Percentiles rank a stretch among this genome's conserved stretches.
Evolutionary conservation across 2,113 vertebrate genomes (phyloP).

Genomic region (Leucoraja erinaceus): DNA sequence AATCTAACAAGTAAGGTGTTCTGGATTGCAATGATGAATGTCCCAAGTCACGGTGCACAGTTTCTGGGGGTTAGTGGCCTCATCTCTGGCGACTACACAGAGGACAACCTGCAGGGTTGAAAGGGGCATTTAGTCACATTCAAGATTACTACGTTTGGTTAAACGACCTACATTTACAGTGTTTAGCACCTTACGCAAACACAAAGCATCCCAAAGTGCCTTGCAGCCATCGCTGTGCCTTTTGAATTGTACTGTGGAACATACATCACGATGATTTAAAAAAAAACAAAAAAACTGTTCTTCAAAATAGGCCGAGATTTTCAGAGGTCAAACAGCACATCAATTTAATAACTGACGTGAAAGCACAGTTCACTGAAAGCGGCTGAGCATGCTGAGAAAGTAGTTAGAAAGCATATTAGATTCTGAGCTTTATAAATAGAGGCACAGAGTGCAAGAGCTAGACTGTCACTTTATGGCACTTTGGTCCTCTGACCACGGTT

Average conservation of each 20-base stretch:
- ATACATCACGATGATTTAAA: background rate
- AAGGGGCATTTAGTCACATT: background rate
- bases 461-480: too few relatives aligned
- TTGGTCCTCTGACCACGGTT: too few relatives aligned
- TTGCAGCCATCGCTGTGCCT: background rate
- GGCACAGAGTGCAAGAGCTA: too few relatives aligned
- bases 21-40: background rate
- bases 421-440: too few relatives aligned
- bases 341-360: too few relatives aligned
- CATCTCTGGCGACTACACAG: background rate
- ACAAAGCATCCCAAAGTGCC: background rate
- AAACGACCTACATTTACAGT: background rate
- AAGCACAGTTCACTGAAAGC: too few relatives aligned
- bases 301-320: too few relatives aligned
- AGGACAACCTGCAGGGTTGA: background rate
- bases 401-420: too few relatives aligned
- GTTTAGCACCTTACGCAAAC: background rate
- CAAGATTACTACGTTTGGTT: background rate
- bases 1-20: background rate
- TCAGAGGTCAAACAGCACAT: too few relatives aligned
- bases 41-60: background rate
- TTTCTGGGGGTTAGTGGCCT: background rate
- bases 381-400: too few relatives aligned
- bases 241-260: background rate
- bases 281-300: too few relatives aligned